Base-by-base conservation (phyloP, 2,888 invertebrate species). In the Metellina segmentata region DNA sequence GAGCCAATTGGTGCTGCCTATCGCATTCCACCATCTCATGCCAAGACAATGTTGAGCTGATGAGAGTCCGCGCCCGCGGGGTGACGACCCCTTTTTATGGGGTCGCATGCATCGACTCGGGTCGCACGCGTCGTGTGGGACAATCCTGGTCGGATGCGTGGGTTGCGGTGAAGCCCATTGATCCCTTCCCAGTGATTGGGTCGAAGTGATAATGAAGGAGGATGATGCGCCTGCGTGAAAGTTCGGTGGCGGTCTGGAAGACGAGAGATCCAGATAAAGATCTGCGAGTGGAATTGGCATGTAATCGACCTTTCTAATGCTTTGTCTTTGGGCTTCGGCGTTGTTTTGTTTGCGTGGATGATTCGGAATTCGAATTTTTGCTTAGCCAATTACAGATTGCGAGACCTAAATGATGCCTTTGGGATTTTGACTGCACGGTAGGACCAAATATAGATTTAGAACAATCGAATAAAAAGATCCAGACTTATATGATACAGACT, bases 11-110 rank as follows among this genome's bases (percentile, higher is more conserved):
- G 61, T 53, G 52, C 34, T 16, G 75, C 48, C n/a, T 89, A 89
- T 89, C 89, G 49, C 20, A 16, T 19, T 82, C 48, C 16, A 51
- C 11, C 13, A 89, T 89, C 89, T 77, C 0, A 34, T 11, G n/a
- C 16, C 20, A 49, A 89, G 79, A 89, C 89, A 89, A 82, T 89
- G 88, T 75, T 11, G 48, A 34, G 5, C 49, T 11, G 53, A 75
- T 74, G 52, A 34, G 19, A 51, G 52, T 53, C 53, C 34, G 78
- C 19, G 61, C 49, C 61, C 9, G 16, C 48, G 52, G 90, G 69
- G 85, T 85, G 74, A 72, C 81, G 85, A 85, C 85, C 90, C 74
- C 85, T 70, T 90, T 89, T 90, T 52, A 9, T 9, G 34, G 81
- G 85, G 90, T 90, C 85, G 61, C 79, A 53, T 83, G 85, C 19